A percentile compares a stretch with the other conserved stretches of the same genome.
Evolutionary conservation across 2,888 invertebrate species (phyloP).

Genomic region (Laothoe populi): DNA sequence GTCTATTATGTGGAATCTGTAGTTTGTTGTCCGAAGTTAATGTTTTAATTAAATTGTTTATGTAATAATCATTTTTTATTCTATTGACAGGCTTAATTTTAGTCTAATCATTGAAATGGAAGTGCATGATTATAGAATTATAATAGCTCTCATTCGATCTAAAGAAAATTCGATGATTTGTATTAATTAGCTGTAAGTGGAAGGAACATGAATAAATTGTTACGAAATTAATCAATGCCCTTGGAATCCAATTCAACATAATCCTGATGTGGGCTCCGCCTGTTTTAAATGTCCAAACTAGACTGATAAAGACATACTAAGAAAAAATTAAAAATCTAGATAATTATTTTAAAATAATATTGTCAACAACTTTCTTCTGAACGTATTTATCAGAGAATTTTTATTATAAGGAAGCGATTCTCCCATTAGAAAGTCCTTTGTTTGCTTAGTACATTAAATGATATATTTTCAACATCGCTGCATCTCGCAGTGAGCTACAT

Average conservation of each 20-base stretch:
- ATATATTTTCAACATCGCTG: slow-evolving; percentile 3
- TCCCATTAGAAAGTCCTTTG: slow-evolving; percentile 18
- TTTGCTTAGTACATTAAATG: background rate
- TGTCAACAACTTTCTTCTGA: slow-evolving; percentile 17
- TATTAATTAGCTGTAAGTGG: slow-evolving; percentile 72
- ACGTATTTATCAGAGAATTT: slow-evolving; percentile 17
- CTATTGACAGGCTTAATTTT: slow-evolving; percentile 82
- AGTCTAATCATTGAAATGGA: slow-evolving; percentile 74
- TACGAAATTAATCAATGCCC: slow-evolving; percentile 59
- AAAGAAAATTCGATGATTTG: slow-evolving; percentile 62
- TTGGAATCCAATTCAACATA: slow-evolving; percentile 55
- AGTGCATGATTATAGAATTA: slow-evolving; percentile 74
- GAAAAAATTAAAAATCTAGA: slow-evolving; percentile 41
- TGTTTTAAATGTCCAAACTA: slow-evolving; percentile 68
- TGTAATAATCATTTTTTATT: slow-evolving; percentile 81
- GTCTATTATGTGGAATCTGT: slow-evolving; percentile 76
- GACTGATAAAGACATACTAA: slow-evolving; percentile 65
- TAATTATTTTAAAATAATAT: slow-evolving; percentile 23
- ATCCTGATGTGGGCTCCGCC: slow-evolving; percentile 67
- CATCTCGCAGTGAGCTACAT: slow-evolving; percentile 27
- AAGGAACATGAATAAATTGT: slow-evolving; percentile 45
- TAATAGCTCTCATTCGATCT: slow-evolving; percentile 75
- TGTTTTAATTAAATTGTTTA: slow-evolving; percentile 83
- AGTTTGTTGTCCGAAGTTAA: slow-evolving; percentile 83
- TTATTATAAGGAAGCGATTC: slow-evolving; percentile 5